These are phyloP conservation scores for Miichthys miiuy DNA, from an alignment of 2,797 vertebrate genomes.

Conservation along the genomic window DNA sequence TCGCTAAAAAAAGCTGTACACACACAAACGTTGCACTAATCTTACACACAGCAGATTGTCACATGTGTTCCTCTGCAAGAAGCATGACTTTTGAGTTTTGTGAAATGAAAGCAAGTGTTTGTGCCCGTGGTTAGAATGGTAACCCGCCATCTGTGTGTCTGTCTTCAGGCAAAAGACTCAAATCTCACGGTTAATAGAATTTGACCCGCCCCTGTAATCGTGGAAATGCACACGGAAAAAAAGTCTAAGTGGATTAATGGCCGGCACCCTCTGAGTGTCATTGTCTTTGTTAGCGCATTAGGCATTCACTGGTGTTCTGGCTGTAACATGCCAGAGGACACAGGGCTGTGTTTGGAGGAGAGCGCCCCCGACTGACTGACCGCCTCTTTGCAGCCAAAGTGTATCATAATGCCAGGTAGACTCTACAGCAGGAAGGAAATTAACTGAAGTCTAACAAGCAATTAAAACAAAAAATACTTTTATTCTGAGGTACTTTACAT, in stretches of 20 bases:
- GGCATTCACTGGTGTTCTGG: slow-evolving; percentile 57
- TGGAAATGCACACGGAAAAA: slow-evolving; percentile 74
- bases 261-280: slow-evolving; percentile 74
- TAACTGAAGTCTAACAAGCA: background rate
- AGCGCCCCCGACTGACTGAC: slow-evolving; percentile 28
- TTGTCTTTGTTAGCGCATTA: slow-evolving; percentile 77
- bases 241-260: slow-evolving; percentile 79
- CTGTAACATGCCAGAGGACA: slow-evolving; percentile 57
- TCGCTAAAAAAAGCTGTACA: background rate
- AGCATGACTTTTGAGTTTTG: background rate
- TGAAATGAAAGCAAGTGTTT: slow-evolving; percentile 15
- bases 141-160: slow-evolving; percentile 33
- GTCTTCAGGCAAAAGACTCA: slow-evolving; percentile 38
- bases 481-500: too few relatives aligned
- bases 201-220: slow-evolving; percentile 75
- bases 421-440: background rate
- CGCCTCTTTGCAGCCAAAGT: background rate
- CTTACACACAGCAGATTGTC: slow-evolving; percentile 1
- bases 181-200: slow-evolving; percentile 76
- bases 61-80: background rate
- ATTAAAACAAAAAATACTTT: background rate
- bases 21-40: background rate
- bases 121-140: slow-evolving; percentile 20
- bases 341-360: slow-evolving; percentile 23
- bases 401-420: background rate